A percentile compares a stretch with the other conserved stretches of the same genome.
Evolutionary conservation across 2,888 invertebrate genomes (phyloP).

Genomic region (Platycheirus albimanus): DNA sequence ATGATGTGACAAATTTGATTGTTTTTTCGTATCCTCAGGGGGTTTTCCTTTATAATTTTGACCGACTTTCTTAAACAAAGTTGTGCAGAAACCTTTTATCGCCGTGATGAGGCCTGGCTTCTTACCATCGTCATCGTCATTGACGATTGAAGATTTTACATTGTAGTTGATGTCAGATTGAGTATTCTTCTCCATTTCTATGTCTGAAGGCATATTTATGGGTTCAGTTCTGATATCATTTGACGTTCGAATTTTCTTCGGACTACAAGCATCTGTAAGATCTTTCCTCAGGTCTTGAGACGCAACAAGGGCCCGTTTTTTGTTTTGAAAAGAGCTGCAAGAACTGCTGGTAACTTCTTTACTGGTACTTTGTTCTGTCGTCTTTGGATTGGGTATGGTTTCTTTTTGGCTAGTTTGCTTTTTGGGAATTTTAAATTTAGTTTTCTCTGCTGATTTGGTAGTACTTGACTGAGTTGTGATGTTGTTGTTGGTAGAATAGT

Average conservation of each 20-base stretch:
- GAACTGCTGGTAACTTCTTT: neutral
- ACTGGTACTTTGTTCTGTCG: neutral
- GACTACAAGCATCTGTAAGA: neutral
- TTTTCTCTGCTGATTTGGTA: neutral
- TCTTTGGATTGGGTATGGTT: neutral
- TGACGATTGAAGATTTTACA: neutral
- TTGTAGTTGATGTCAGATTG: slow-evolving; percentile 20
- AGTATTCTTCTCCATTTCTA: neutral
- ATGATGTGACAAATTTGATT: neutral
- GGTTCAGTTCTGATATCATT: neutral
- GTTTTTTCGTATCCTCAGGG: neutral
- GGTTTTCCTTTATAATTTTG: neutral
- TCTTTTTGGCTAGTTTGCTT: neutral
- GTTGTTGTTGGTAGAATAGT: too few species aligned
- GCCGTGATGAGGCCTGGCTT: slow-evolving; percentile 13
- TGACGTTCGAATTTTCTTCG: neutral
- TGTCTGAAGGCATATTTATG: neutral
- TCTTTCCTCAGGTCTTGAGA: neutral
- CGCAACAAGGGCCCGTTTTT: neutral
- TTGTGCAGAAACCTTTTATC: slow-evolving; percentile 24
- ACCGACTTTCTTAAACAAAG: slow-evolving; percentile 2
- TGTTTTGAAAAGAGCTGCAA: neutral
- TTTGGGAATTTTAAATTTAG: slow-evolving; percentile 18
- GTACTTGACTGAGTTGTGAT: too few species aligned
- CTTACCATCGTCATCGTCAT: too few species aligned